These are phyloP conservation scores for Bergia puertoricense DNA, from an alignment of 92 coral and sea anemone genomes.

Conservation along the genomic window DNA sequence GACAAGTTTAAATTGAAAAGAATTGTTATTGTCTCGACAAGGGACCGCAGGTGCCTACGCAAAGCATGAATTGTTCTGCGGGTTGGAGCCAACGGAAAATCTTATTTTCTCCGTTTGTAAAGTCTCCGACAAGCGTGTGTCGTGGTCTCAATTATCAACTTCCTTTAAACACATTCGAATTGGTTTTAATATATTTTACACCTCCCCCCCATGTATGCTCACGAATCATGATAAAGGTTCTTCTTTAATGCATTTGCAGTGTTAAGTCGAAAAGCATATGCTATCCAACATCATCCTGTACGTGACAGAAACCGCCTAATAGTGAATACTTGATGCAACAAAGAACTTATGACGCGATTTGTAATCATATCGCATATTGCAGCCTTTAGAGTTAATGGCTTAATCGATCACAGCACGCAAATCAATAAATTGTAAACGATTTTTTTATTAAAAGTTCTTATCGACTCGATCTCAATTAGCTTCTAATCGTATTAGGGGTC, in stretches of 20 bases:
- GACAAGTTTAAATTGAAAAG: background rate
- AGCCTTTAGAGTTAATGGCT: background rate
- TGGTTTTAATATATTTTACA: background rate
- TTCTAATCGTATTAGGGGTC: constrained; percentile 11
- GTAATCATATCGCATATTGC: constrained; percentile 2
- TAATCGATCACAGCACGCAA: constrained; percentile 2
- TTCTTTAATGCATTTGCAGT: background rate
- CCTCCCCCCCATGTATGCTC: constrained; percentile 14
- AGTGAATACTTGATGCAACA: constrained; percentile 18
- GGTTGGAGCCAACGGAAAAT: background rate
- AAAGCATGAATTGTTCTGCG: background rate
- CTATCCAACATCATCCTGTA: background rate
- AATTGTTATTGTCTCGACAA: background rate
- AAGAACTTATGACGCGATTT: background rate
- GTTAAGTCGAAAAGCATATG: constrained; percentile 32
- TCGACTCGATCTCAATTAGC: constrained; percentile 18
- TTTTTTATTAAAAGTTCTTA: background rate
- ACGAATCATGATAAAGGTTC: constrained; percentile 16
- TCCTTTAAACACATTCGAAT: constrained; percentile 12
- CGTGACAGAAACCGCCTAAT: background rate
- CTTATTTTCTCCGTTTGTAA: background rate
- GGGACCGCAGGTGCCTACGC: background rate
- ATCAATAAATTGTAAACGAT: background rate
- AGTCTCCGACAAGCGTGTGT: background rate
- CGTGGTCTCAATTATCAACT: constrained; percentile 22